Base-by-base conservation (phyloP, 1,140 invertebrate species). In the Ceratina australensis region DNA sequence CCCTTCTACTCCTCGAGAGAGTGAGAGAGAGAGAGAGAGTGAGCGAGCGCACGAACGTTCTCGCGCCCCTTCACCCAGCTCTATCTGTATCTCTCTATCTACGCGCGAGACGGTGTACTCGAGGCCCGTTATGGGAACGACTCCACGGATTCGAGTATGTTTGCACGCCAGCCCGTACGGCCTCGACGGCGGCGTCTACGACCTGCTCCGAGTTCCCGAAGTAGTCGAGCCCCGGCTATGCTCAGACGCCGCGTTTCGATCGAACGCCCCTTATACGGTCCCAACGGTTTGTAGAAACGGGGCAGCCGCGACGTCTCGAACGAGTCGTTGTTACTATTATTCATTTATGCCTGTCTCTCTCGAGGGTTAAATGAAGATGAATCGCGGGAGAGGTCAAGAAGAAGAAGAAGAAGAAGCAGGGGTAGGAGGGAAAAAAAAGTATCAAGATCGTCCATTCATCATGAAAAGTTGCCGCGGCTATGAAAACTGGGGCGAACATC, bases 11-110 rank as follows among this genome's bases (percentile, higher is more conserved):
- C 47, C 15, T 49, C 47, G 47, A n/a, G 72, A 10, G 13, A 28
- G 33, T 16, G 47, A 18, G 63, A 57, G 22, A 24, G n/a, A n/a
- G n/a, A n/a, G n/a, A n/a, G n/a, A n/a, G n/a, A n/a, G n/a, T n/a
- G 18, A 15, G 20, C 24, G 57, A 22, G 15, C 67, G 13, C 63
- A 75, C 47, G 65, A 76, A 71, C 65, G 56, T 76, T 69, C n/a
- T n/a, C 59, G 56, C 80, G 68, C 77, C 80, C 74, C 66, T 57
- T 72, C 65, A 75, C 79, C 71, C 82, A 76, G 24, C 74, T 77
- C 71, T 63, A 59, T 59, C 67, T 65, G 52, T 78, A 81, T 78
- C 74, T 71, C 57, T 71, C 26, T 77, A 77, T 71, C 66, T 77
- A 67, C 59, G 68, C 69, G 67, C 71, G 68, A 72, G 56, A 47